Conservation (phyloP, 2,113 vertebrate species). For the Nettapus auritus region DNA sequence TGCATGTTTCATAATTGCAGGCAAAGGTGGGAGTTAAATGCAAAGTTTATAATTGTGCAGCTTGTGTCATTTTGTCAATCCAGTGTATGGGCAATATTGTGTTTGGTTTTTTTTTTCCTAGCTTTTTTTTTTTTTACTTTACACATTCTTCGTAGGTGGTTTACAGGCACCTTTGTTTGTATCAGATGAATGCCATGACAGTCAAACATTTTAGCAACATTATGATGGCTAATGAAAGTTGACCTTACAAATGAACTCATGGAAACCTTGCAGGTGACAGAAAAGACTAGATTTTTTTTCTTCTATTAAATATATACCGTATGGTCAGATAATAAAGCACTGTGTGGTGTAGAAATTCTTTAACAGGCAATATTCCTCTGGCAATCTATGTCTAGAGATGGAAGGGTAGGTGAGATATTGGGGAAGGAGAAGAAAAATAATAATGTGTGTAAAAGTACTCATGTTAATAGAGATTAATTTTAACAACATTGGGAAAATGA, state of each 20-base stretch:
- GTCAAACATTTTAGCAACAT: neutral
- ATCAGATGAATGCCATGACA: rapidly evolving
- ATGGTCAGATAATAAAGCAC: neutral
- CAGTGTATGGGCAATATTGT: rapidly evolving
- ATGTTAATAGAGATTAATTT: neutral
- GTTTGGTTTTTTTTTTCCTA: neutral
- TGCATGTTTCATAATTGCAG: neutral
- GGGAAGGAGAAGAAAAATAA: neutral
- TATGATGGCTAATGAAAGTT: neutral
- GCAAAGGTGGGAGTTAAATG: neutral
- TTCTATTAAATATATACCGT: neutral
- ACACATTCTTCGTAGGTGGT: neutral
- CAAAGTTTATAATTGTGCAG: neutral
- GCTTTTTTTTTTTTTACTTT: neutral
- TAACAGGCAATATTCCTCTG: neutral
- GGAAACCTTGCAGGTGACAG: neutral
- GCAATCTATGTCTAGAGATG: neutral
- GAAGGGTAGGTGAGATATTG: neutral
- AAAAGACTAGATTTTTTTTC: neutral
- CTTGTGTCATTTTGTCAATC: neutral
- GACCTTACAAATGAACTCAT: neutral
- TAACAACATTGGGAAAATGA: neutral
- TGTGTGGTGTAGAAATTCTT: neutral
- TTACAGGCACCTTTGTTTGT: neutral
- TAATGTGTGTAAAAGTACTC: neutral